Percentiles rank a stretch among this genome's conserved stretches.
phyloP scores from a whole-genome alignment of 2,113 vertebrate genomes.

The Cephalopterus ornatus region DNA sequence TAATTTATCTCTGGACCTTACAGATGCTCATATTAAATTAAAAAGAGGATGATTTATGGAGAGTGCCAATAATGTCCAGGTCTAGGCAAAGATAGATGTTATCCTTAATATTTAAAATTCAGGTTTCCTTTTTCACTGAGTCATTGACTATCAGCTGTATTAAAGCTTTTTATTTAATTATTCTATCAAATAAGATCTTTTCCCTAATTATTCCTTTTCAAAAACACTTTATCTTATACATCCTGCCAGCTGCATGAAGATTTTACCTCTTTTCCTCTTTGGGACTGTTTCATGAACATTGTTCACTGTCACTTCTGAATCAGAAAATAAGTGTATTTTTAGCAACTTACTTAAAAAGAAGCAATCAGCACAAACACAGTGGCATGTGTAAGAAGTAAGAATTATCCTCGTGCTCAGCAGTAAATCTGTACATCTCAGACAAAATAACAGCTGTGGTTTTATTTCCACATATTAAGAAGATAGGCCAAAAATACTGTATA shows the following conservation, averaged over 20 bases:
- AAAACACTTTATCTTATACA: not conserved
- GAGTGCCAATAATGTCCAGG: conserved; percentile 20
- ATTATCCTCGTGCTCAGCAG: not conserved
- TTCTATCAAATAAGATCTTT: conserved; percentile 12
- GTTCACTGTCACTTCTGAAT: not conserved
- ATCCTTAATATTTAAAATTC: conserved; percentile 53
- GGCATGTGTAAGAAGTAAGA: not conserved
- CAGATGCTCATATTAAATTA: conserved; percentile 64
- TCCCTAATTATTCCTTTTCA: not conserved
- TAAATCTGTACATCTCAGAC: conserved; percentile 2
- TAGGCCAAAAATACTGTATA: not conserved
- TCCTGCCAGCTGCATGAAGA: not conserved
- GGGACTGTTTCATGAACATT: not conserved
- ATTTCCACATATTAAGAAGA: conserved; percentile 17
- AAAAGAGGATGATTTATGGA: conserved; percentile 54
- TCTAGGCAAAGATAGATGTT: conserved; percentile 46
- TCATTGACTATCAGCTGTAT: not conserved
- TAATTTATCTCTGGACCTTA: conserved; percentile 68
- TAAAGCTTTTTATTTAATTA: conserved; percentile 33
- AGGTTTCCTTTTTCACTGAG: conserved; percentile 10
- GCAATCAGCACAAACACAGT: not conserved
- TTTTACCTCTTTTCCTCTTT: conserved; percentile 7
- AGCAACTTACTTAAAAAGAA: conserved; percentile 28
- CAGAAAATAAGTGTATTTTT: conserved; percentile 31
- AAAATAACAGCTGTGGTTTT: conserved; percentile 33